These are phyloP conservation scores for Cyphomyrus plagiostoma DNA, from an alignment of 2,113 vertebrate genomes.

Conservation along the genomic window DNA sequence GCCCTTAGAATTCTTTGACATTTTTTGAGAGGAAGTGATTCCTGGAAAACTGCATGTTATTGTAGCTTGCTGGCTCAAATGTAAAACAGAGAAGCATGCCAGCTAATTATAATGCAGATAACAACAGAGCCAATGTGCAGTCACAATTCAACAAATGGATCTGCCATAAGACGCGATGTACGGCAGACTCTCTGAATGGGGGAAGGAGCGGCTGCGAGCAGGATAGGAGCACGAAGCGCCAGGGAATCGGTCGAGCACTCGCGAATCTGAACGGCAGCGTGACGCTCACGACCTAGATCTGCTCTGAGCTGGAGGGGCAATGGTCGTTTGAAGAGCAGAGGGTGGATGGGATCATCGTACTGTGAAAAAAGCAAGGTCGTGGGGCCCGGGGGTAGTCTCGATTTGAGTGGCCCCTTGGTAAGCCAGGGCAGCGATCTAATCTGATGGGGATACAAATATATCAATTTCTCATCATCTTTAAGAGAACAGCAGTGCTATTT, in stretches of 20 bases:
- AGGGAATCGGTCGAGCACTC: not conserved
- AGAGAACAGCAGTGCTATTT: not conserved
- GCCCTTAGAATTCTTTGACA: not conserved
- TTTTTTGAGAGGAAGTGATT: not conserved
- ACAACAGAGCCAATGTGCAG: not conserved
- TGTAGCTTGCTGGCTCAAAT: not conserved
- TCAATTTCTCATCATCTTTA: not conserved
- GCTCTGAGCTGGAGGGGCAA: not conserved
- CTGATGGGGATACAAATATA: not conserved
- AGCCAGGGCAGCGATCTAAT: not conserved
- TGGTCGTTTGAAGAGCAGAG: not conserved
- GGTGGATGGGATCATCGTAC: not conserved
- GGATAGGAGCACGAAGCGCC: not conserved
- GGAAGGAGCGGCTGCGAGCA: not conserved
- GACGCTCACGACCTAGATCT: not conserved
- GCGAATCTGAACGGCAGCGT: not conserved
- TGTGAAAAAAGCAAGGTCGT: not conserved
- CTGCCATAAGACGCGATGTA: not conserved
- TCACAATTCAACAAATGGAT: not conserved
- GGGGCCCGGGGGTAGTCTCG: not conserved
- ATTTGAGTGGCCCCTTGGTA: not conserved
- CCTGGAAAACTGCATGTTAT: not conserved
- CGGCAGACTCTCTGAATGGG: not conserved
- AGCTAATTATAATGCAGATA: not conserved
- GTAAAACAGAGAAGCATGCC: not conserved